Conservation (phyloP, 2,888 invertebrate species). For the Mimumesa dahlbomi region DNA sequence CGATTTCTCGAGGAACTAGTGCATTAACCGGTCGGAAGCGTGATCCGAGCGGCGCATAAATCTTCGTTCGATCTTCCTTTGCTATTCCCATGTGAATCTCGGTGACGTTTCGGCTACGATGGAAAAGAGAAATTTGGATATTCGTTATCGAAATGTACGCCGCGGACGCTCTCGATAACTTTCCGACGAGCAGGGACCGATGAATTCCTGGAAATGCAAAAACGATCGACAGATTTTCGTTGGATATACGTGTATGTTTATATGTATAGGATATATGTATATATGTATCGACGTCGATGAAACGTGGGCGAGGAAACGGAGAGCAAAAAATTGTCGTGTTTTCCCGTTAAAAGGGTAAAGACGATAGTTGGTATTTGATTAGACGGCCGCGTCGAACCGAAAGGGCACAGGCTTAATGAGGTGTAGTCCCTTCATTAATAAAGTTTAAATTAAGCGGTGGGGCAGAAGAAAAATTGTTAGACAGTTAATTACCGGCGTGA, state of each 20-base stretch:
- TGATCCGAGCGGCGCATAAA: slow-evolving; percentile 29
- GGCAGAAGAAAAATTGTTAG: slow-evolving; percentile 51
- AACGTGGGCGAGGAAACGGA: too few relatives aligned
- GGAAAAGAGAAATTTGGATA: slow-evolving; percentile 10
- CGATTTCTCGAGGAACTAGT: neutral
- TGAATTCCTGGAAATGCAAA: too few relatives aligned
- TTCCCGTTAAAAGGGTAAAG: too few relatives aligned
- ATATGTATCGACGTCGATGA: too few relatives aligned
- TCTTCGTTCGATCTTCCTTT: slow-evolving; percentile 35
- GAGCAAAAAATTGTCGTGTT: too few relatives aligned
- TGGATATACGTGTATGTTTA: too few relatives aligned
- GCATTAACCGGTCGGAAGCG: slow-evolving; percentile 6
- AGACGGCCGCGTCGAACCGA: too few relatives aligned
- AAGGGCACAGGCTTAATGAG: slow-evolving; percentile 33
- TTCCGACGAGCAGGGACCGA: too few relatives aligned
- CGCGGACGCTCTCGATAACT: too few relatives aligned
- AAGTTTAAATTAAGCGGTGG: slow-evolving; percentile 63
- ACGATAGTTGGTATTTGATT: too few relatives aligned
- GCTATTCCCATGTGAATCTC: slow-evolving; percentile 14
- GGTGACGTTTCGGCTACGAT: neutral
- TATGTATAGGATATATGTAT: too few relatives aligned
- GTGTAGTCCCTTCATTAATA: slow-evolving; percentile 59
- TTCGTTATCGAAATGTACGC: slow-evolving; percentile 23
- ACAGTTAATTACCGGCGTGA: slow-evolving; percentile 51
- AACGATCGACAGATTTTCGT: too few relatives aligned